Conservation (phyloP, 2,888 invertebrate genomes). For the Exocentrus adspersus region DNA sequence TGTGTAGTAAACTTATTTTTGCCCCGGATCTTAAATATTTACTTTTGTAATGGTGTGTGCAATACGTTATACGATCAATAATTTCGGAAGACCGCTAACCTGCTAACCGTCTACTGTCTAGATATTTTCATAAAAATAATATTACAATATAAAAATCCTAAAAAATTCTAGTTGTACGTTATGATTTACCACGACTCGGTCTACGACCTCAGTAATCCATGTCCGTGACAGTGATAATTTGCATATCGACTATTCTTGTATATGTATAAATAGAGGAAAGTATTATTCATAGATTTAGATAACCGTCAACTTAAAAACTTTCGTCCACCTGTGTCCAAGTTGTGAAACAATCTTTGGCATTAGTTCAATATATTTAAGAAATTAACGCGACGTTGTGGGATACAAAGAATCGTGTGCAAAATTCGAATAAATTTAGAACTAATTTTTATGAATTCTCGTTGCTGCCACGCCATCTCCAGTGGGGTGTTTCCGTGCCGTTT, state of each 20-base stretch:
- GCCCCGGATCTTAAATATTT: neutral
- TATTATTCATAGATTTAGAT: no score
- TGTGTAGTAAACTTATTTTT: neutral
- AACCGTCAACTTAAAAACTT: neutral
- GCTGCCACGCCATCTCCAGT: neutral
- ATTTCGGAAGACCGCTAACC: neutral
- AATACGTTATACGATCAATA: neutral
- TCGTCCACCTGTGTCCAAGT: conserved; percentile 13
- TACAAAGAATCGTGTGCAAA: conserved; percentile 29
- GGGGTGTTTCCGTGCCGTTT: neutral
- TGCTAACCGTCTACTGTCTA: neutral
- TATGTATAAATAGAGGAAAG: no score
- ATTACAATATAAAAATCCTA: no score
- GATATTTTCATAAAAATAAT: no score
- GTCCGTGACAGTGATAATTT: no score
- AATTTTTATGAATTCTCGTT: neutral
- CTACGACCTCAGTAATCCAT: no score
- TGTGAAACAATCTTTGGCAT: conserved; percentile 18
- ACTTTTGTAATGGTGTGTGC: neutral
- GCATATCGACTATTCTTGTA: no score
- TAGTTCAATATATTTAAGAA: conserved; percentile 25
- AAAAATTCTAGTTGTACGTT: no score
- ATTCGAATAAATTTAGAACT: conserved; percentile 19
- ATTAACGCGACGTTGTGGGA: conserved; percentile 20
- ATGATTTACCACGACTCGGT: no score